Base-by-base conservation (phyloP, 1,140 invertebrate species). In the Drosophila dunni region DNA sequence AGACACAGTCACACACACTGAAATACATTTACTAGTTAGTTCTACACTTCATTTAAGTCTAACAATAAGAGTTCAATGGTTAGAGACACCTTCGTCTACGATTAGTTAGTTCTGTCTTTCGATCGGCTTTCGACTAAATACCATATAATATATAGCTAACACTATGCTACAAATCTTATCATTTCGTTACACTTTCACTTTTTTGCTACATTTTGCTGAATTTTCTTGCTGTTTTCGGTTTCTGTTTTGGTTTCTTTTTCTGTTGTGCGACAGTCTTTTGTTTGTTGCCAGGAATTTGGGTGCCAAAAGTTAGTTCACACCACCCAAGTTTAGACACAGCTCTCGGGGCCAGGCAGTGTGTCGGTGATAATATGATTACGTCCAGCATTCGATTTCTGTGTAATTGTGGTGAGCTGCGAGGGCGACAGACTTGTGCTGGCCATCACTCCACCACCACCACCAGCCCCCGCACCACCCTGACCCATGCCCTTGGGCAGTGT, bases 271-370 rank as follows among this genome's bases (percentile, higher is more conserved):
- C 84, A 88, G 84, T 88, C 84, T 88, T 88, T 89, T 81, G 67
- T 80, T 81, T 86, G 67, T 67, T 85, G 84, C 80, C 80, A 83
- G 72, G 79, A 78, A 75, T 77, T 66, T 46, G 63, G 73, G 53
- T 50, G 63, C 51, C 54, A 38, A 11, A 58, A 29, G 24, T 29
- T 7, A 15, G 8, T 50, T 7, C 20, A 42, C 8, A 17, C 17
- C 8, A 17, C 17, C 53, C n/a, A 17, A 62, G 67, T 62, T 95
- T 95, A 96, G 83, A 96, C 95, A 93, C 95, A 96, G 93, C 95
- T 96, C 92, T 96, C 95, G 50, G 95, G 95, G 67, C 95, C 95
- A 42, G 95, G 95, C 93, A 96, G 95, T 38, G 95, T 94, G 84
- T 96, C 95, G 51, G 95, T 95, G 72, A 96, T 95, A 75, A 96